These are phyloP conservation scores for Caenorhabditis auriculariae DNA, from an alignment of 2,888 invertebrate genomes.

Conservation along the genomic window DNA sequence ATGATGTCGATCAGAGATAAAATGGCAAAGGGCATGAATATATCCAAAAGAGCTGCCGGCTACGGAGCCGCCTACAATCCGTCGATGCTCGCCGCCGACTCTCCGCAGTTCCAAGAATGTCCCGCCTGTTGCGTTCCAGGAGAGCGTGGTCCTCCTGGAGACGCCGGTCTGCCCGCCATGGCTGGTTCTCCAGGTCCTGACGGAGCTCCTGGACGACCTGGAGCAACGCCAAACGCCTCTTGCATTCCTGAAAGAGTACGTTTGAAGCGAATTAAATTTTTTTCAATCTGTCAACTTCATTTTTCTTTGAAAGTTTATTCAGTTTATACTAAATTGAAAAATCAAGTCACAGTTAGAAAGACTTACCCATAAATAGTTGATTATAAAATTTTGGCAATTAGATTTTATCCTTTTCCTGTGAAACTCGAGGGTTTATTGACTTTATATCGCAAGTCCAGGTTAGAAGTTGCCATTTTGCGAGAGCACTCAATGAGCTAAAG, in stretches of 20 bases:
- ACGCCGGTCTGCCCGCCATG: slow-evolving; percentile 49
- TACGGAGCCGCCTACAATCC: slow-evolving; percentile 53
- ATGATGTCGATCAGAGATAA: slow-evolving; percentile 42
- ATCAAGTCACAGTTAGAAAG: too few relatives aligned
- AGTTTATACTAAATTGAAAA: too few relatives aligned
- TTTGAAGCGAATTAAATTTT: neutral
- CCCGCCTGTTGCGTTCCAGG: slow-evolving; percentile 63
- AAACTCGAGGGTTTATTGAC: too few relatives aligned
- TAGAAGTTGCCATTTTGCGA: too few relatives aligned
- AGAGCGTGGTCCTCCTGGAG: slow-evolving; percentile 54
- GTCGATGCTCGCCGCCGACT: slow-evolving; percentile 50
- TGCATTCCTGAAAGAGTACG: slow-evolving; percentile 61
- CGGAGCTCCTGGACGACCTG: slow-evolving; percentile 62
- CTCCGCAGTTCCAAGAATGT: slow-evolving; percentile 62
- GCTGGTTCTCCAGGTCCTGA: slow-evolving; percentile 62
- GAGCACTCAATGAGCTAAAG: too few relatives aligned
- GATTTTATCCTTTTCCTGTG: too few relatives aligned
- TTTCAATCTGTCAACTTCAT: too few relatives aligned
- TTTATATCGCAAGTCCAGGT: too few relatives aligned
- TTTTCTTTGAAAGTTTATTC: too few relatives aligned
- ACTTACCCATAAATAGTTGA: too few relatives aligned
- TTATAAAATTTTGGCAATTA: too few relatives aligned
- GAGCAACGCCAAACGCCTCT: slow-evolving; percentile 63
- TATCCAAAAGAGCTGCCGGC: slow-evolving; percentile 31
- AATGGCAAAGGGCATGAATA: slow-evolving; percentile 22